Percentiles rank a stretch among this genome's conserved stretches.
Evolutionary conservation across 2,113 vertebrate species (phyloP).

Genomic region (Steatornis caripensis): DNA sequence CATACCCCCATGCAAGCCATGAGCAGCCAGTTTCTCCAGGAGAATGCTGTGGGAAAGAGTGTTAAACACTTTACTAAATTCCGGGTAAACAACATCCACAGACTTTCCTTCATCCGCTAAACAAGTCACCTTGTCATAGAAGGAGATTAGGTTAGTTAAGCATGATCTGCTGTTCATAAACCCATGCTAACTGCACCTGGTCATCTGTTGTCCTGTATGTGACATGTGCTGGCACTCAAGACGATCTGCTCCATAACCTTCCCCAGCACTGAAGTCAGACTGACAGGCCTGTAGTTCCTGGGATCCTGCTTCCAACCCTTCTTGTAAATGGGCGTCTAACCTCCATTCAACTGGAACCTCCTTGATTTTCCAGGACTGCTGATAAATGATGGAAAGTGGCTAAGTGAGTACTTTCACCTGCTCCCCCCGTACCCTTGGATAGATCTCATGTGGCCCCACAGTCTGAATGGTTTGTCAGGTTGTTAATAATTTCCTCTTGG

Average conservation of each 20-base stretch:
- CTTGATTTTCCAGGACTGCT: neutral
- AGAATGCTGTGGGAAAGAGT: too few species aligned
- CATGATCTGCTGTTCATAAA: too few species aligned
- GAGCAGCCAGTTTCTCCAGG: neutral
- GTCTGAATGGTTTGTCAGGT: neutral
- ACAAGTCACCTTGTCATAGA: too few species aligned
- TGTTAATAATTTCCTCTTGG: neutral
- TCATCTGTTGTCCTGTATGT: neutral
- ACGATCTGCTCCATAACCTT: neutral
- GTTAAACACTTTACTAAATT: too few species aligned
- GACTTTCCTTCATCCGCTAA: too few species aligned
- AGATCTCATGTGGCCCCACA: neutral
- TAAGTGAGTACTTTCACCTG: neutral
- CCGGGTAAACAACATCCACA: too few species aligned
- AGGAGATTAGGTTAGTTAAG: too few species aligned
- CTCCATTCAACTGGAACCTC: neutral
- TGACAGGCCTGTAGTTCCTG: neutral
- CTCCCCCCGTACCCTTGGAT: neutral
- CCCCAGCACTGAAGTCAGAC: neutral
- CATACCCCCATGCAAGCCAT: neutral
- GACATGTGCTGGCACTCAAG: neutral
- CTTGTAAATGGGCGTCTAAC: neutral
- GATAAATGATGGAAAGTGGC: neutral
- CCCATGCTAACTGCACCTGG: too few species aligned
- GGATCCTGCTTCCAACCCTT: neutral